Conservation (phyloP, 92 coral and sea anemone genomes). For the Porites evermanni region DNA sequence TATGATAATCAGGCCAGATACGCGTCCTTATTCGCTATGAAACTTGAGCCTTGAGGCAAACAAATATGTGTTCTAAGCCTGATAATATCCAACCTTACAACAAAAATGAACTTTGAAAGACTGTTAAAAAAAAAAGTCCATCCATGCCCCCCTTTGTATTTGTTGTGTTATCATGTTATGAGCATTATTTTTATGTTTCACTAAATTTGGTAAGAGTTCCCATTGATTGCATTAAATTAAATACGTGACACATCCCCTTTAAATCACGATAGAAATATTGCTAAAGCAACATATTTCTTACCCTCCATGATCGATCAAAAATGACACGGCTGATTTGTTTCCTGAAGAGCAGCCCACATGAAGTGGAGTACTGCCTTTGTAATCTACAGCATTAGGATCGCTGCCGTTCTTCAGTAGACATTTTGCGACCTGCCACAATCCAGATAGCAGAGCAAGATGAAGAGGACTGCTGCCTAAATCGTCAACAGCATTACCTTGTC, state of each 20-base stretch:
- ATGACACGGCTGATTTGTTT: not conserved
- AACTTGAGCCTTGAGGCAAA: too few species aligned
- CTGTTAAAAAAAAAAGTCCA: too few species aligned
- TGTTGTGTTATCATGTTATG: too few species aligned
- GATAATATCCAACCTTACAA: too few species aligned
- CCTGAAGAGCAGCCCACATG: conserved; percentile 19
- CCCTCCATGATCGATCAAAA: conserved; percentile 9
- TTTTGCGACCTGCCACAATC: not conserved
- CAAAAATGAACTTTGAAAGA: too few species aligned
- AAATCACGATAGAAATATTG: not conserved
- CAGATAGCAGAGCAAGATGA: not conserved
- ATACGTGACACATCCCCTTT: too few species aligned
- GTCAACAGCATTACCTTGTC: conserved; percentile 22
- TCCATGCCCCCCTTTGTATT: too few species aligned
- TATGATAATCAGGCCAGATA: too few species aligned
- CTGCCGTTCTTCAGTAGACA: conserved; percentile 23
- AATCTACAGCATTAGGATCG: conserved; percentile 1
- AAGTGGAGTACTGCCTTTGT: conserved; percentile 6
- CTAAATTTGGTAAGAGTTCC: too few species aligned
- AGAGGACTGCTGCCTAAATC: conserved; percentile 13
- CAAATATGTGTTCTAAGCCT: too few species aligned
- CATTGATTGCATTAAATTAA: not conserved
- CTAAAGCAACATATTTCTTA: not conserved
- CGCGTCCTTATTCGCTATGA: too few species aligned
- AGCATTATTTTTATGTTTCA: too few species aligned